Evolutionary conservation across 64 coral and sea anemone species (phyloP).

Genomic region (Montipora cactus): DNA sequence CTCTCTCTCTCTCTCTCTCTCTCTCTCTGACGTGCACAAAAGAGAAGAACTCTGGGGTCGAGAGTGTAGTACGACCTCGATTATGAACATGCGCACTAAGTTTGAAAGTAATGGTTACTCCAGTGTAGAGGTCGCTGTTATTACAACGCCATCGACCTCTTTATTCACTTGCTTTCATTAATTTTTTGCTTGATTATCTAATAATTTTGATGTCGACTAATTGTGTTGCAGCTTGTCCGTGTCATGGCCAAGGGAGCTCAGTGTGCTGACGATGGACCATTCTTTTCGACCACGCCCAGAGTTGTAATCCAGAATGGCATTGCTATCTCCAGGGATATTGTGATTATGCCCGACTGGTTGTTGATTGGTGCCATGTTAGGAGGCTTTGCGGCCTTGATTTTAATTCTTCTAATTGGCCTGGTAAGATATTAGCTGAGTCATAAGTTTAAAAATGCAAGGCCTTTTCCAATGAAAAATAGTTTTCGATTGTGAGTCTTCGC

Average conservation of each 20-base stretch:
- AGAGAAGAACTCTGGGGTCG: no score
- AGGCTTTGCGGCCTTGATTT: conserved; percentile 75
- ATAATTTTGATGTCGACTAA: no score
- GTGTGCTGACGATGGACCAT: conserved; percentile 95
- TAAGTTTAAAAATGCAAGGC: background rate
- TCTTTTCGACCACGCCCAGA: conserved; percentile 96
- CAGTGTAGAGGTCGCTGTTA: no score
- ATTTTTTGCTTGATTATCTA: no score
- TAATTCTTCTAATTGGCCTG: conserved; percentile 85
- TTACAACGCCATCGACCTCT: no score
- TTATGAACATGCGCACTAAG: no score
- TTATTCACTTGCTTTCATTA: no score
- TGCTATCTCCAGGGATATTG: conserved; percentile 83
- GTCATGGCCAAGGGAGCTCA: conserved; percentile 97
- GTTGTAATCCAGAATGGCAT: conserved; percentile 97
- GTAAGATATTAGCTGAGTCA: conserved; percentile 35
- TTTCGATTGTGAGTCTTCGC: no score
- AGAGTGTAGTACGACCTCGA: no score
- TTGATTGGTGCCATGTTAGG: conserved; percentile 94
- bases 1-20: no score
- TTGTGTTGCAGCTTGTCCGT: conserved; percentile 84
- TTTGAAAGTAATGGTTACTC: no score
- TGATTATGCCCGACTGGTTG: conserved; percentile 98
- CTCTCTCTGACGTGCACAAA: no score
- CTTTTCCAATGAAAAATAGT: background rate